These are phyloP conservation scores for Manacus vitellinus DNA, from an alignment of 2,113 vertebrate genomes.

Conservation along the genomic window DNA sequence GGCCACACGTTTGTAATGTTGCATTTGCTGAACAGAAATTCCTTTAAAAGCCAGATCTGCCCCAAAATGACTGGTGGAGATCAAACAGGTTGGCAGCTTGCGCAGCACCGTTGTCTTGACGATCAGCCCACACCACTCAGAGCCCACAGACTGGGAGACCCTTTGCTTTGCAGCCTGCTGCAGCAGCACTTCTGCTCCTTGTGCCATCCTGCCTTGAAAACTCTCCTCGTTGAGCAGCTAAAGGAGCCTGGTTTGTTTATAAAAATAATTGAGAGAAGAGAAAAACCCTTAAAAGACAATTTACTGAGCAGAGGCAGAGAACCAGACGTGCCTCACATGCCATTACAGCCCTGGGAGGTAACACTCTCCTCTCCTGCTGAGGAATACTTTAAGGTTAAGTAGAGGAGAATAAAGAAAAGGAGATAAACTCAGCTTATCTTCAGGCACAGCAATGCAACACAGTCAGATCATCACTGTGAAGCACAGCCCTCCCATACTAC, in stretches of 20 bases:
- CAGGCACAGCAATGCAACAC: neutral
- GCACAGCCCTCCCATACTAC: neutral
- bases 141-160: neutral
- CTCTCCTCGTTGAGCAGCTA: neutral
- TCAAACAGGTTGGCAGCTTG: neutral
- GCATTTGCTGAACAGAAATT: neutral
- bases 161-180: neutral
- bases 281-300: neutral
- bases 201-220: neutral
- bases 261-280: neutral
- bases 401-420: constrained; percentile 19
- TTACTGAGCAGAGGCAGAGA: neutral
- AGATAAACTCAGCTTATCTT: constrained; percentile 47
- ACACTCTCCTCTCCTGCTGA: neutral
- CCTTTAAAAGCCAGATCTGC: neutral
- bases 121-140: neutral
- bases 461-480: neutral
- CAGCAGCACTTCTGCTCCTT: neutral
- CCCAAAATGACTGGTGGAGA: neutral
- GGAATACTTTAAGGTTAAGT: constrained; percentile 34
- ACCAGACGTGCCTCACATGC: rapidly evolving
- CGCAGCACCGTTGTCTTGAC: neutral
- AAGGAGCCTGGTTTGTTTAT: neutral
- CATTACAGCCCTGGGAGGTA: neutral
- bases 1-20: rapidly evolving